phyloP scores from a whole-genome alignment of 2,888 invertebrate species.

The Exocentrus adspersus region DNA sequence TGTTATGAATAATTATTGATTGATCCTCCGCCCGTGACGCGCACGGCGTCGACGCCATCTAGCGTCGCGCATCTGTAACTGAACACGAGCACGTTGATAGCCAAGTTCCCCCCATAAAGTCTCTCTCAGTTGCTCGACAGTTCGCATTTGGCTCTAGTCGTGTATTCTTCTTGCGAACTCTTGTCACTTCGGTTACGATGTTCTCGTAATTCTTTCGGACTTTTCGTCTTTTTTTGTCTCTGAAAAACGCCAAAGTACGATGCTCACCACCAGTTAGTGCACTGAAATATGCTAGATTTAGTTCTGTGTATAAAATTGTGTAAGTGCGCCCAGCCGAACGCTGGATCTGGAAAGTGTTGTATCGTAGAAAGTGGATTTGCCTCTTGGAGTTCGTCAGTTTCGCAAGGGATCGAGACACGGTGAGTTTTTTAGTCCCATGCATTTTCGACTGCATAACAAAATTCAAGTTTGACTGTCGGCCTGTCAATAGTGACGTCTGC shows the following conservation, averaged over 20 bases:
- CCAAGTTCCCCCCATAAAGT: slow-evolving; percentile 39
- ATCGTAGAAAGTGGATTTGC: slow-evolving; percentile 62
- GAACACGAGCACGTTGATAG: slow-evolving; percentile 36
- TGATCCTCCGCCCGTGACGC: slow-evolving; percentile 15
- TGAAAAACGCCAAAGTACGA: slow-evolving; percentile 15
- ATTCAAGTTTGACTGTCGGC: no score
- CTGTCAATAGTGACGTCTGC: no score
- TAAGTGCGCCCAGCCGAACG: slow-evolving; percentile 55
- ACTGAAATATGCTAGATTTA: slow-evolving; percentile 53
- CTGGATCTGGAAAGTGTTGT: slow-evolving; percentile 62
- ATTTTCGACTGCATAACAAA: slow-evolving; percentile 1
- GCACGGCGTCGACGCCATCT: slow-evolving; percentile 40
- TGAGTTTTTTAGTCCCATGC: slow-evolving; percentile 45
- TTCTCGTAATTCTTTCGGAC: slow-evolving; percentile 52
- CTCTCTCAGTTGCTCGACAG: slow-evolving; percentile 47
- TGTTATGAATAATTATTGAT: slow-evolving; percentile 38
- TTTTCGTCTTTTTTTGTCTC: slow-evolving; percentile 20
- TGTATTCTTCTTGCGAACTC: slow-evolving; percentile 54
- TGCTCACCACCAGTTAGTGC: slow-evolving; percentile 1
- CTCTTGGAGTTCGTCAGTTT: slow-evolving; percentile 54
- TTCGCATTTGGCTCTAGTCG: slow-evolving; percentile 58
- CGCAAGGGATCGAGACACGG: slow-evolving; percentile 58
- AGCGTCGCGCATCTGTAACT: slow-evolving; percentile 40
- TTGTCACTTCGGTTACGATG: slow-evolving; percentile 54
- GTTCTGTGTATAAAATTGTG: slow-evolving; percentile 59